Percentiles rank a stretch among this genome's conserved stretches.
phyloP scores from a whole-genome alignment of 2,888 invertebrate genomes.

The Caenorhabditis sp. region DNA sequence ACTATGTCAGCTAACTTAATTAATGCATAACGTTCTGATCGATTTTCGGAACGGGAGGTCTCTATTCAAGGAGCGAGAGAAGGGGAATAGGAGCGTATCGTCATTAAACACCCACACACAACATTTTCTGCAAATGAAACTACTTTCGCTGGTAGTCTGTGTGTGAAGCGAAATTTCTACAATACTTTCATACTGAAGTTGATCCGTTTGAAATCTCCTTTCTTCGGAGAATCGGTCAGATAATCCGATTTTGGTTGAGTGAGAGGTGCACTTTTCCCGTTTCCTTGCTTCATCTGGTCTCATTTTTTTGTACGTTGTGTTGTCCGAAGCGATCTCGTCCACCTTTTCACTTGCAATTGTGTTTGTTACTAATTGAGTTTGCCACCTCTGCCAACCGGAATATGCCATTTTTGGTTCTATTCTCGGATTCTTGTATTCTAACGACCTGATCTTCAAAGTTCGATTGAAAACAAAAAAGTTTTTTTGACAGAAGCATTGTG shows the following conservation, averaged over 20 bases:
- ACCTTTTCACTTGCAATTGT: conserved; percentile 27
- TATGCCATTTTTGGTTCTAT: conserved; percentile 27
- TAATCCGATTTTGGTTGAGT: conserved; percentile 62
- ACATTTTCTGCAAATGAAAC: conserved; percentile 67
- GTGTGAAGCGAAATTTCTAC: conserved; percentile 31
- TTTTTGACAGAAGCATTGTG: too few relatives aligned
- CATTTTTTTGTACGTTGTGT: conserved; percentile 22
- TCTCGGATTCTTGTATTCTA: background rate
- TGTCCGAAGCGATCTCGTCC: conserved; percentile 38
- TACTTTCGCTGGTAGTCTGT: conserved; percentile 69
- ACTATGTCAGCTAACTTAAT: conserved; percentile 50
- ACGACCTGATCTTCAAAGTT: conserved; percentile 1
- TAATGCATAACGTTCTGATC: conserved; percentile 50
- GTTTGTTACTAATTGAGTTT: conserved; percentile 56
- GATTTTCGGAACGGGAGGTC: conserved; percentile 50
- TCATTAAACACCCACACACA: conserved; percentile 65
- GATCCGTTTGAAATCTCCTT: conserved; percentile 37
- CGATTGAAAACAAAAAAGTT: background rate
- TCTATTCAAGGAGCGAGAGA: conserved; percentile 31
- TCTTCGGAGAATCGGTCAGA: conserved; percentile 33
- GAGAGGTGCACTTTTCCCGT: conserved; percentile 35
- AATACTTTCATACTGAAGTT: conserved; percentile 22
- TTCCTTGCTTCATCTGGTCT: conserved; percentile 30
- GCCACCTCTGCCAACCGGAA: conserved; percentile 41
- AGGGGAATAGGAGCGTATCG: conserved; percentile 64